Percentiles rank a stretch among this genome's conserved stretches.
phyloP scores from a whole-genome alignment of 1,140 invertebrate species.

The Mizuhopecten yessoensis region DNA sequence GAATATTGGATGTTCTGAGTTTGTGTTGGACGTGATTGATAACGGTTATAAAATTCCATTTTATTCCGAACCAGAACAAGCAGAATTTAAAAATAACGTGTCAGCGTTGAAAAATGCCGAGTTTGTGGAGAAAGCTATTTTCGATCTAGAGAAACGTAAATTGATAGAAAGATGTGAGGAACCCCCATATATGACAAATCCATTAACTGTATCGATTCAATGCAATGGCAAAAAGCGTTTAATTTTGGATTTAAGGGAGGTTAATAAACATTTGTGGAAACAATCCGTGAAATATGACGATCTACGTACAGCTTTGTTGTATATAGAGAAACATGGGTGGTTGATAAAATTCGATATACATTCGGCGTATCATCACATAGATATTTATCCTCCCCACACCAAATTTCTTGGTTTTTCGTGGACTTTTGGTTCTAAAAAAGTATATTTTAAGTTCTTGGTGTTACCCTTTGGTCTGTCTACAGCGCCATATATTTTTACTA shows the following conservation, averaged over 20 bases:
- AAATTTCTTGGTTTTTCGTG: constrained; percentile 57
- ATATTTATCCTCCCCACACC: constrained; percentile 46
- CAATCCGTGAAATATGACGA: constrained; percentile 51
- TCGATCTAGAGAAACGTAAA: background rate
- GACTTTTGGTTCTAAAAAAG: background rate
- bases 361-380: constrained; percentile 54
- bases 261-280: too few species aligned
- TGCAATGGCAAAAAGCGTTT: too few species aligned
- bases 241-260: too few species aligned
- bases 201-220: too few species aligned
- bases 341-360: constrained; percentile 53
- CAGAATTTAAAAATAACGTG: background rate
- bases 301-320: constrained; percentile 8
- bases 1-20: too few species aligned
- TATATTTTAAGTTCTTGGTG: constrained; percentile 49
- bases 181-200: too few species aligned
- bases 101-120: background rate
- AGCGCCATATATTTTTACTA: constrained; percentile 53
- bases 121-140: too few species aligned
- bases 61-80: background rate
- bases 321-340: background rate
- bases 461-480: constrained; percentile 57
- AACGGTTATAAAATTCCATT: background rate
- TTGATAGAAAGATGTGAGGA: background rate
- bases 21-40: too few species aligned